phyloP scores from a whole-genome alignment of 2,888 invertebrate genomes.

The Protodeltote pygarga region DNA sequence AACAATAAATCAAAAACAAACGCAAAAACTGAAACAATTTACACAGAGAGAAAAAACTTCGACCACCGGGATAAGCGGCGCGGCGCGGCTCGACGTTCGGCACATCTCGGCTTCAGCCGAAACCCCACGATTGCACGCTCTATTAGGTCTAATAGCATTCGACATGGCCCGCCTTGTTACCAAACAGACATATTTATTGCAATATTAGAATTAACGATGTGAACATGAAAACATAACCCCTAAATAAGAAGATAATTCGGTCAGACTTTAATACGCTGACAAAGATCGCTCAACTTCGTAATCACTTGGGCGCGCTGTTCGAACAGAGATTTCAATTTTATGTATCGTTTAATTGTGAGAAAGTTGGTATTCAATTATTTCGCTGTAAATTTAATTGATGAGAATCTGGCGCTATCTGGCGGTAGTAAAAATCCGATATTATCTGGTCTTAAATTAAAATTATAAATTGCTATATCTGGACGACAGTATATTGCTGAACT shows the following conservation, averaged over 20 bases:
- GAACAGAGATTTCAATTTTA: conserved; percentile 76
- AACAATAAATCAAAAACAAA: conserved; percentile 55
- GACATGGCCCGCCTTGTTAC: conserved; percentile 80
- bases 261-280: conserved; percentile 85
- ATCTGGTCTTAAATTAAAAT: too few species aligned
- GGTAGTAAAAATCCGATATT: conserved; percentile 5
- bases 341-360: conserved; percentile 80
- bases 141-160: conserved; percentile 74
- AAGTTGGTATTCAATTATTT: conserved; percentile 60
- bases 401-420: conserved; percentile 29
- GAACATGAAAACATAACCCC: conserved; percentile 68
- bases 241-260: conserved; percentile 77
- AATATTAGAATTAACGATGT: conserved; percentile 85
- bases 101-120: conserved; percentile 27
- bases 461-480: too few species aligned
- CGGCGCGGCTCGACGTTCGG: too few species aligned
- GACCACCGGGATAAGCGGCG: conserved; percentile 62
- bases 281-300: conserved; percentile 77
- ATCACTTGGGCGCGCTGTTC: conserved; percentile 76
- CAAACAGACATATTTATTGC: conserved; percentile 84
- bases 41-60: conserved; percentile 51
- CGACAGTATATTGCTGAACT: too few species aligned
- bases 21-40: conserved; percentile 53
- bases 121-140: conserved; percentile 73
- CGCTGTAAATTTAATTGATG: conserved; percentile 63